A percentile compares a stretch with the other conserved stretches of the same genome.
These are phyloP conservation scores for Euclidia mi DNA, from an alignment of 2,888 invertebrate species.

Conservation along the genomic window DNA sequence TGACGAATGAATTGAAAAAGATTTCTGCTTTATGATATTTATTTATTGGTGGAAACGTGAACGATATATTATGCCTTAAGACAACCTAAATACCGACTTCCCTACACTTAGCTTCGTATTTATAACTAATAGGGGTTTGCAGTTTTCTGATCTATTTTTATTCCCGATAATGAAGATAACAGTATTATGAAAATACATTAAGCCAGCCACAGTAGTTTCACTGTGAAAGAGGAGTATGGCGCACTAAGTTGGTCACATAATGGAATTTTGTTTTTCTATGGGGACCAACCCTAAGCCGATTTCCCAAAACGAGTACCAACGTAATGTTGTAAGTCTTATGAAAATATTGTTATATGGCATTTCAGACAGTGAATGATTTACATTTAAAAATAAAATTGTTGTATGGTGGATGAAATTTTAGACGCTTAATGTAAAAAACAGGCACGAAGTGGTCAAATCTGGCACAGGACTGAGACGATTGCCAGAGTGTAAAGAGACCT, in stretches of 20 bases:
- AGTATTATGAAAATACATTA: conserved; percentile 1
- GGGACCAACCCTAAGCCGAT: conserved; percentile 9
- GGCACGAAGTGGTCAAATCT: too few species aligned
- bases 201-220: conserved; percentile 9
- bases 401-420: not conserved
- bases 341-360: not conserved
- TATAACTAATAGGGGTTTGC: too few species aligned
- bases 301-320: conserved; percentile 11
- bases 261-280: conserved; percentile 17
- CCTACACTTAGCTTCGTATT: too few species aligned
- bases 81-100: too few species aligned
- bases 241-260: conserved; percentile 13
- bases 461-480: too few species aligned
- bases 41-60: not conserved
- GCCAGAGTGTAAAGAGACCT: too few species aligned
- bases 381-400: too few species aligned
- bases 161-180: conserved; percentile 1
- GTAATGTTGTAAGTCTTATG: conserved; percentile 4
- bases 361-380: too few species aligned
- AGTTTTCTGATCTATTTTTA: conserved; percentile 4
- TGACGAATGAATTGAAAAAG: conserved; percentile 35
- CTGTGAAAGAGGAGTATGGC: conserved; percentile 19
- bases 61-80: too few species aligned
- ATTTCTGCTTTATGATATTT: conserved; percentile 21
- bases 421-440: too few species aligned